Conservation (phyloP, 2,888 invertebrate genomes). For the Caenorhabditis wallacei region DNA sequence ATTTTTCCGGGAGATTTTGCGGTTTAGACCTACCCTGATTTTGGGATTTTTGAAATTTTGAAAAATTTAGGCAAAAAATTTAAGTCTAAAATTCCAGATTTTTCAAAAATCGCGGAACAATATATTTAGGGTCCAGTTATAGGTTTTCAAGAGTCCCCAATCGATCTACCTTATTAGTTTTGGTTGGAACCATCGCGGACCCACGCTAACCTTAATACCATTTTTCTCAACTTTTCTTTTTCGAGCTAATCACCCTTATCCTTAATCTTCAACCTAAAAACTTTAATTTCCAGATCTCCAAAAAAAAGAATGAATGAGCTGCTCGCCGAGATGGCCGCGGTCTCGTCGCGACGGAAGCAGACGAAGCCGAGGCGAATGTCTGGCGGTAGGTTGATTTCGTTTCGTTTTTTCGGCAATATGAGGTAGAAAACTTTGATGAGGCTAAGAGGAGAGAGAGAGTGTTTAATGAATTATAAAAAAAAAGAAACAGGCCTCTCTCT, state of each 20-base stretch:
- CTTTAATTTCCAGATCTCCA: background rate
- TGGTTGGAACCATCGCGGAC: too few species aligned
- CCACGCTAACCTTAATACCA: too few species aligned
- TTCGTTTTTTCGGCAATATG: background rate
- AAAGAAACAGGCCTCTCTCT: constrained; percentile 36
- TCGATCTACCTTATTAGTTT: too few species aligned
- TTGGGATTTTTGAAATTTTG: too few species aligned
- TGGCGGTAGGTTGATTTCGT: constrained; percentile 45
- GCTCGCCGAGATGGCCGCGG: constrained; percentile 66
- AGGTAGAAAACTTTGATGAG: constrained; percentile 3
- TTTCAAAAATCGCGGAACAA: too few species aligned
- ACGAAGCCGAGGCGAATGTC: constrained; percentile 64
- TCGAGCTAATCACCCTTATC: background rate
- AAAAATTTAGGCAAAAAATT: too few species aligned
- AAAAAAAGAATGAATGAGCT: constrained; percentile 67
- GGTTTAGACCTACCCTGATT: too few species aligned
- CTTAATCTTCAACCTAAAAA: too few species aligned
- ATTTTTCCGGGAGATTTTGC: too few species aligned
- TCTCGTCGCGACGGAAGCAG: constrained; percentile 65
- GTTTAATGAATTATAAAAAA: constrained; percentile 52
- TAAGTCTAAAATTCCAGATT: too few species aligned
- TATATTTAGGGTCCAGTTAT: too few species aligned
- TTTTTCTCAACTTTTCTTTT: background rate
- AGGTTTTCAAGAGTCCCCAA: too few species aligned
- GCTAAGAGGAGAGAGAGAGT: constrained; percentile 6